A percentile compares a stretch with the other conserved stretches of the same genome.
Evolutionary conservation across 2,888 invertebrate species (phyloP).

Genomic region (Lithophane leautieri): DNA sequence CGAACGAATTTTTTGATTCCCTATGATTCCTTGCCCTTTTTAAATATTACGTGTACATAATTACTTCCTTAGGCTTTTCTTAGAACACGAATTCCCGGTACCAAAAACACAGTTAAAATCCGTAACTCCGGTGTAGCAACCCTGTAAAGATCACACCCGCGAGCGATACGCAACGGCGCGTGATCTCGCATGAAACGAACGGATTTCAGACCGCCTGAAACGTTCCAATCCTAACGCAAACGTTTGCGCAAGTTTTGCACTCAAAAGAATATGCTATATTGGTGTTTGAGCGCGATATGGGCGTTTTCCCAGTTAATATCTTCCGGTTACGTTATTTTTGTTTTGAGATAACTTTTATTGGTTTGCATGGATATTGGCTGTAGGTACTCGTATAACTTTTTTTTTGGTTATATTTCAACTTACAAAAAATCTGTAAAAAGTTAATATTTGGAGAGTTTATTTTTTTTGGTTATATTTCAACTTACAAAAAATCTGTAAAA

Average conservation of each 20-base stretch:
- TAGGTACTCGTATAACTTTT: no score
- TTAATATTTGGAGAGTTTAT: neutral
- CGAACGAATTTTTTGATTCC: neutral
- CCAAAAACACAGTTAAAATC: constrained; percentile 14
- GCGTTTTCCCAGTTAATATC: constrained; percentile 57
- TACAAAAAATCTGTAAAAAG: neutral
- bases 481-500: neutral
- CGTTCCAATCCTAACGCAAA: constrained; percentile 82
- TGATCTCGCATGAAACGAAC: constrained; percentile 82
- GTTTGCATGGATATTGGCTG: neutral
- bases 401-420: no score
- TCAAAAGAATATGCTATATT: constrained; percentile 82
- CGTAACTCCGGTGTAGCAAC: constrained; percentile 22
- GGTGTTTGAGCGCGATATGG: constrained; percentile 75
- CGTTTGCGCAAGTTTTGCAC: constrained; percentile 82
- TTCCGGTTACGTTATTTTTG: constrained; percentile 46
- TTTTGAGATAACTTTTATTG: constrained; percentile 25
- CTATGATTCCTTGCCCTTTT: no score
- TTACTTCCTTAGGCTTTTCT: neutral
- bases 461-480: no score
- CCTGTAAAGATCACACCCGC: constrained; percentile 67
- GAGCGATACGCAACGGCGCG: constrained; percentile 82
- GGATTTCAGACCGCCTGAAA: constrained; percentile 83
- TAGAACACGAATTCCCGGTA: neutral
- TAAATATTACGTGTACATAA: neutral